A percentile compares a stretch with the other conserved stretches of the same genome.
Evolutionary conservation across 2,797 vertebrate genomes (phyloP).

Genomic region (Acanthis flammea): DNA sequence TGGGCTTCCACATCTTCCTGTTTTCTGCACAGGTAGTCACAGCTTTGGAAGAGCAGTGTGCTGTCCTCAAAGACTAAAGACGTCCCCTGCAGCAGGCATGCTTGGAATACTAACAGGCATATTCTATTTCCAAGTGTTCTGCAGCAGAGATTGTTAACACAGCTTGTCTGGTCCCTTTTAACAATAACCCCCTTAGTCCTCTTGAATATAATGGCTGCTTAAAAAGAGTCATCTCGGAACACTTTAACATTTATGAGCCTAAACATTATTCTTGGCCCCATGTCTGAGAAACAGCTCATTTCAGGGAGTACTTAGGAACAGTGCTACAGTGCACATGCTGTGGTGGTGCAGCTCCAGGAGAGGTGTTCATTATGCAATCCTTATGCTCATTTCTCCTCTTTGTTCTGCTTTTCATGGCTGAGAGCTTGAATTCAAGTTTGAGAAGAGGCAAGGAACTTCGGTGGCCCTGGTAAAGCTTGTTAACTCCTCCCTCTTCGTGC

Average conservation of each 20-base stretch:
- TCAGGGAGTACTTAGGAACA: not conserved
- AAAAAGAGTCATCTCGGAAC: not conserved
- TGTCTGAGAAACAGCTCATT: not conserved
- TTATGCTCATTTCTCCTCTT: not conserved
- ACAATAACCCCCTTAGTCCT: not conserved
- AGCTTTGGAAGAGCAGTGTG: not conserved
- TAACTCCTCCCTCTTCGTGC: not conserved
- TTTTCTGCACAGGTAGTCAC: not conserved
- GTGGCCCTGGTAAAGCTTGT: not conserved
- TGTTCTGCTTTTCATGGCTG: not conserved
- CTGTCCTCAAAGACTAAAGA: not conserved
- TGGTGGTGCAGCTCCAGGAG: not conserved
- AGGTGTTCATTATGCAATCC: not conserved
- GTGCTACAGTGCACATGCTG: not conserved
- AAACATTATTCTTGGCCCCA: not conserved
- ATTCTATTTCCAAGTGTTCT: not conserved
- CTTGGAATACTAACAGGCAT: not conserved
- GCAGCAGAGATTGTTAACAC: not conserved
- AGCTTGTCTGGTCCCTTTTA: not conserved
- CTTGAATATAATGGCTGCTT: not conserved
- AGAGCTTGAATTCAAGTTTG: not conserved
- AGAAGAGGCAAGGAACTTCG: not conserved
- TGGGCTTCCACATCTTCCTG: not conserved
- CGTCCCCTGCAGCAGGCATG: not conserved
- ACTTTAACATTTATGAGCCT: conserved; percentile 5